These are phyloP conservation scores for Rhabdophis nuchalis DNA, from an alignment of 2,797 vertebrate species.

Conservation along the genomic window DNA sequence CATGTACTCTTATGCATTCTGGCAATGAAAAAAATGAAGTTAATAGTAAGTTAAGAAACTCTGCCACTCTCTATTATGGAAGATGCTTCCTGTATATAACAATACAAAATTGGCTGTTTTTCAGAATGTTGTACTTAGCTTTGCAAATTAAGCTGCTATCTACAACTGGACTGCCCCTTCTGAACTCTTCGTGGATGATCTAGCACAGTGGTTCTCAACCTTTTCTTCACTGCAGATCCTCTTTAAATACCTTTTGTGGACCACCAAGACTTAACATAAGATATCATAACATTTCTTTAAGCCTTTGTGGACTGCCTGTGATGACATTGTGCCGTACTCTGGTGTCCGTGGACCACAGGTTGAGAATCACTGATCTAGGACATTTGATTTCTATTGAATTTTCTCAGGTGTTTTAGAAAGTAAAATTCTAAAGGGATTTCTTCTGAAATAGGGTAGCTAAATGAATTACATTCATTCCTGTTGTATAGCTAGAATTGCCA, in stretches of 20 bases:
- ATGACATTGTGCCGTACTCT: no score
- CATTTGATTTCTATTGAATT: slow-evolving; percentile 12
- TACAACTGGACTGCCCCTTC: neutral
- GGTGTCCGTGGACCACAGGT: neutral
- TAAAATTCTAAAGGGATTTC: slow-evolving; percentile 12
- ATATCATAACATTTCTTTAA: neutral
- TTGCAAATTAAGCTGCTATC: slow-evolving; percentile 38
- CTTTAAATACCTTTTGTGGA: neutral
- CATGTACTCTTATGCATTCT: slow-evolving; percentile 14
- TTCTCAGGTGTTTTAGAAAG: slow-evolving; percentile 36
- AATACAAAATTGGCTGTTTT: slow-evolving; percentile 18
- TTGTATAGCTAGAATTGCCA: slow-evolving; percentile 7
- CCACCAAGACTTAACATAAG: neutral
- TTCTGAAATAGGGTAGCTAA: slow-evolving; percentile 27
- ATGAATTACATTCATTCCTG: slow-evolving; percentile 26
- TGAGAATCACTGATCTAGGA: neutral
- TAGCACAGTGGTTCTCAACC: neutral
- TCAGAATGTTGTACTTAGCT: slow-evolving; percentile 10
- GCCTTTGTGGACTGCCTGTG: no score
- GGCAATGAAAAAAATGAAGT: slow-evolving; percentile 40
- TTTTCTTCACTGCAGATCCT: neutral
- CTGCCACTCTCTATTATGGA: slow-evolving; percentile 9
- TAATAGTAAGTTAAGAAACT: slow-evolving; percentile 35
- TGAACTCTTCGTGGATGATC: slow-evolving; percentile 7
- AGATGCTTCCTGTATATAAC: slow-evolving; percentile 21